phyloP scores from a whole-genome alignment of 2,797 vertebrate species.

The Anabacerthia variegaticeps region DNA sequence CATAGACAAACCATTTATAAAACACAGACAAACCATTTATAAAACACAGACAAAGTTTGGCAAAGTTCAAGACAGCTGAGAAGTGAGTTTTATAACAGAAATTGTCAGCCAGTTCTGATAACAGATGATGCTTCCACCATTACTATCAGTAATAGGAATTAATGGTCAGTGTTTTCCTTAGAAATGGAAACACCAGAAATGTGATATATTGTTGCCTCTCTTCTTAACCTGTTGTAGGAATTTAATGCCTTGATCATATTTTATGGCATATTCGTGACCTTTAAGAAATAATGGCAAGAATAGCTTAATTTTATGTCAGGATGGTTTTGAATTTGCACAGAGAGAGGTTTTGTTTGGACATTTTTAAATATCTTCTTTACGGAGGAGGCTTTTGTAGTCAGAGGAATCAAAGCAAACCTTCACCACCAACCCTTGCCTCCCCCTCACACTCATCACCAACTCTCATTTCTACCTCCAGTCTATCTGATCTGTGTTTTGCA shows the following conservation, averaged over 20 bases:
- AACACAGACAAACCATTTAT: background rate
- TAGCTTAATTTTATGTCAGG: slow-evolving; percentile 23
- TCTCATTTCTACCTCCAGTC: background rate
- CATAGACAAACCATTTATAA: background rate
- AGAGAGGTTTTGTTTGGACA: slow-evolving; percentile 34
- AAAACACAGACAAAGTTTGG: background rate
- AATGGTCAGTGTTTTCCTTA: background rate
- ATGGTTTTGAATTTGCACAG: slow-evolving; percentile 35
- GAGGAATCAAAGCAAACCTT: slow-evolving; percentile 48
- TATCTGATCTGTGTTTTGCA: background rate
- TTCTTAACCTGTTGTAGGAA: background rate
- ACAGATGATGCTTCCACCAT: background rate
- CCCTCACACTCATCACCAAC: slow-evolving; percentile 4
- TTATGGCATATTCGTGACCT: background rate
- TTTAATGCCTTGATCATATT: background rate
- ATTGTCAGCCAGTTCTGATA: background rate
- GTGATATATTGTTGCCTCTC: background rate
- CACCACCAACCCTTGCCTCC: slow-evolving; percentile 24
- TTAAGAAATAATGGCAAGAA: slow-evolving; percentile 24
- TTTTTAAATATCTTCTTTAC: background rate
- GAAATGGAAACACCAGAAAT: background rate
- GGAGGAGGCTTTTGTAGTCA: slow-evolving; percentile 30
- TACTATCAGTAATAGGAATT: background rate
- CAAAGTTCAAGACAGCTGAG: background rate
- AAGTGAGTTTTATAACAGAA: background rate